phyloP scores from a whole-genome alignment of 2,113 vertebrate genomes.

The Balaeniceps rex region DNA sequence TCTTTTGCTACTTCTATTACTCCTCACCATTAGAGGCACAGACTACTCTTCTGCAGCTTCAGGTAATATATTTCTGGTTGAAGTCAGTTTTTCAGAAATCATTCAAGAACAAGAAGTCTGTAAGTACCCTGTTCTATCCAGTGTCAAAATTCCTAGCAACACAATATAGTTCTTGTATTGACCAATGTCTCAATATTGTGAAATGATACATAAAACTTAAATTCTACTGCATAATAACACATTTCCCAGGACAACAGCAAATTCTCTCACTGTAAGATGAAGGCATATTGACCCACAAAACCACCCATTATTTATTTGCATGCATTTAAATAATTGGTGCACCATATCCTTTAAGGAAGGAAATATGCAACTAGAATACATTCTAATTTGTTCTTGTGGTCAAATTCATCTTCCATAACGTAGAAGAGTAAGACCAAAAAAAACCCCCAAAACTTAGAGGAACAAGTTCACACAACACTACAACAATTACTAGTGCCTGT shows the following conservation, averaged over 20 bases:
- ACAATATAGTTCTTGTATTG: background rate
- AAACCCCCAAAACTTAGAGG: background rate
- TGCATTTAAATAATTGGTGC: background rate
- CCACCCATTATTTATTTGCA: rapidly evolving
- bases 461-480: background rate
- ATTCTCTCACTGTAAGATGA: background rate
- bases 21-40: background rate
- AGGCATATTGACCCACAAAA: background rate
- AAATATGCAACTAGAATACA: background rate
- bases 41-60: background rate
- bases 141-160: background rate
- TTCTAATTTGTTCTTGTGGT: background rate
- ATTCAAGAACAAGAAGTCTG: background rate
- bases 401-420: background rate
- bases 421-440: background rate
- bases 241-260: background rate
- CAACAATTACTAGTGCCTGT: background rate
- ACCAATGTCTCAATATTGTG: background rate
- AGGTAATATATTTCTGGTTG: background rate
- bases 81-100: background rate
- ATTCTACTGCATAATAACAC: background rate
- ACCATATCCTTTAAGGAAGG: background rate
- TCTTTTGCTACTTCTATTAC: background rate
- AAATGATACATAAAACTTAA: background rate
- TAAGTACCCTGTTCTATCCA: background rate